Evolutionary conservation across 2,113 vertebrate species (phyloP), one percentile per base, ranked within the genome.

Genomic region (Burhinus bistriatus): DNA sequence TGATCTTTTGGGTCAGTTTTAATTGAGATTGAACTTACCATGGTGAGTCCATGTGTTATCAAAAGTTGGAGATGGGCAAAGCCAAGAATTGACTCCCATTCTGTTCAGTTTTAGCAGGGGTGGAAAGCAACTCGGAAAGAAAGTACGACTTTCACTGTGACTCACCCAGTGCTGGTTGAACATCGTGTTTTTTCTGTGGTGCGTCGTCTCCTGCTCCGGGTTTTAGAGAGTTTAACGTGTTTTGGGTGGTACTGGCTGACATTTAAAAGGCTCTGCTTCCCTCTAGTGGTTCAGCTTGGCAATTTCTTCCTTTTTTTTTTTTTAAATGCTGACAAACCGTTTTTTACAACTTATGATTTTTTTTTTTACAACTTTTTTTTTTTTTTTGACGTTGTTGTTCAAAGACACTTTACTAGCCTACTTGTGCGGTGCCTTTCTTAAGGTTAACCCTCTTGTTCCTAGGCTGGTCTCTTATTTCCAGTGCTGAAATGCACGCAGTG

Each of bases 191-290:
- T 20, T 52, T 19, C 68, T 13, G 54, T 9, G 0, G 8, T 0
- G 11, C 29, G 5, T 12, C 3, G 1, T 5, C 52, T 72, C 40
- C 83, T 4, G 36, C 27, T 10, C 9, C 32, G 1, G 20, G 3
- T 22, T 66, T 81, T 9, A 7, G 80, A 59, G 49, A 13, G 2
- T 9, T 9, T 3, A 15, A 7, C 0, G 44, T 19, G 7, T 10
- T 59, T 44, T 32, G 51, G 42, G 22, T 4, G 45, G 76, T 23
- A 12, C 71, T 69, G 34, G 25, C 8, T 20, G 66, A 23, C 38
- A 72, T 96, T 92, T 51, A 34, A 57, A 54, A 52, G 93, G 45
- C 87, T 98, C 61, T 95, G 97, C 92, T 95, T 91, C 98, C 98
- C 97, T 97, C 98, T 98, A 90, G 97, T 84, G 98, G 88, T 16